Evolutionary conservation across 2,113 vertebrate species (phyloP).

Genomic region (Scomber colias): DNA sequence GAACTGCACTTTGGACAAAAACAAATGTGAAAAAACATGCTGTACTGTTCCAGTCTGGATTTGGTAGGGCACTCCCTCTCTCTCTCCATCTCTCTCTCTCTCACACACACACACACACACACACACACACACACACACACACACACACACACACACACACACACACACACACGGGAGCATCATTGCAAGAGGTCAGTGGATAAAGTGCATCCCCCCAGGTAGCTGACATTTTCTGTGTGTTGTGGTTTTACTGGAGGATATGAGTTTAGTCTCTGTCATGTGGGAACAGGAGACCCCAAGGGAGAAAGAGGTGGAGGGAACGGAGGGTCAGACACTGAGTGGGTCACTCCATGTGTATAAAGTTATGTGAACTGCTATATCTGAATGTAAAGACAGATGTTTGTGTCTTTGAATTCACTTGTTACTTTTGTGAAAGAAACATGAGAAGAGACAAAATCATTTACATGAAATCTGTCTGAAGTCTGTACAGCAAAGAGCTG

Average conservation of each 20-base stretch:
- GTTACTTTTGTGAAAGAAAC: neutral
- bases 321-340: slow-evolving; percentile 35
- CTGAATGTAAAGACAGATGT: neutral
- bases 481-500: neutral
- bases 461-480: neutral
- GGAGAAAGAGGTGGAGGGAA: slow-evolving; percentile 17
- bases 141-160: no score
- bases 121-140: no score
- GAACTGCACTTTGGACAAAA: neutral
- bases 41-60: neutral
- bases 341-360: neutral
- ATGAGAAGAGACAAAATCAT: no score
- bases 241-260: slow-evolving; percentile 41
- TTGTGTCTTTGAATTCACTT: neutral
- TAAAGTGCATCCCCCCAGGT: slow-evolving; percentile 52
- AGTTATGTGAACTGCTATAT: neutral
- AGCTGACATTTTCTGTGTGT: slow-evolving; percentile 59
- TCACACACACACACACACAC: neutral
- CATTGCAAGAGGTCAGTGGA: slow-evolving; percentile 41
- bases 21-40: neutral
- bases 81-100: neutral
- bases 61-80: neutral
- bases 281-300: slow-evolving; percentile 28
- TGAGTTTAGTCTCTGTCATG: slow-evolving; percentile 25
- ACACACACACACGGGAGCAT: slow-evolving; percentile 2